Evolutionary conservation across 2,888 invertebrate species (phyloP).

Genomic region (Lithosia quadra): DNA sequence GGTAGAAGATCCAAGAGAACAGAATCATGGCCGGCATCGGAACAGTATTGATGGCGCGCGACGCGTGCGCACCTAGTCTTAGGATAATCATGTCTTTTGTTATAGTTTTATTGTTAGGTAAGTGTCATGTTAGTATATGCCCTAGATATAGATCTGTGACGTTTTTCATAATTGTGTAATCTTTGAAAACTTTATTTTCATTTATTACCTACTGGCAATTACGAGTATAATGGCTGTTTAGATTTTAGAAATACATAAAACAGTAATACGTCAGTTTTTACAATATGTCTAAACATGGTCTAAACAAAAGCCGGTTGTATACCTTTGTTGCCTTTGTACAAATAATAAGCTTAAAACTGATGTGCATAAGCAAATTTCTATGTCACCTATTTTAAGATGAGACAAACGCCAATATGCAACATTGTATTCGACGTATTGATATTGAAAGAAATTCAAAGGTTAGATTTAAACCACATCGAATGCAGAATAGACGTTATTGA

Average conservation of each 20-base stretch:
- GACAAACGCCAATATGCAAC: not conserved
- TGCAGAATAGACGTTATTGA: not conserved
- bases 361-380: not conserved
- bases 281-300: too few relatives aligned
- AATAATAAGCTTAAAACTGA: not conserved
- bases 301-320: too few relatives aligned
- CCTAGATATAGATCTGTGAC: not conserved
- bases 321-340: not conserved
- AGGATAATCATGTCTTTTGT: slow-evolving; percentile 72
- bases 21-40: slow-evolving; percentile 66
- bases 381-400: not conserved
- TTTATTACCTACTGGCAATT: too few relatives aligned
- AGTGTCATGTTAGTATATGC: slow-evolving; percentile 46
- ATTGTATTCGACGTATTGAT: not conserved
- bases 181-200: too few relatives aligned
- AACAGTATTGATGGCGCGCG: slow-evolving; percentile 62
- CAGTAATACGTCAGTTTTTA: not conserved
- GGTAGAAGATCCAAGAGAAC: slow-evolving; percentile 36
- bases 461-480: not conserved
- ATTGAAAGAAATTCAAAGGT: slow-evolving; percentile 4
- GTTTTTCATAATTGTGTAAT: too few relatives aligned
- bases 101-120: slow-evolving; percentile 74
- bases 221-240: too few relatives aligned
- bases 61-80: slow-evolving; percentile 73
- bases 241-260: not conserved